phyloP scores from a whole-genome alignment of 2,888 invertebrate species.

The Stramonita haemastoma region DNA sequence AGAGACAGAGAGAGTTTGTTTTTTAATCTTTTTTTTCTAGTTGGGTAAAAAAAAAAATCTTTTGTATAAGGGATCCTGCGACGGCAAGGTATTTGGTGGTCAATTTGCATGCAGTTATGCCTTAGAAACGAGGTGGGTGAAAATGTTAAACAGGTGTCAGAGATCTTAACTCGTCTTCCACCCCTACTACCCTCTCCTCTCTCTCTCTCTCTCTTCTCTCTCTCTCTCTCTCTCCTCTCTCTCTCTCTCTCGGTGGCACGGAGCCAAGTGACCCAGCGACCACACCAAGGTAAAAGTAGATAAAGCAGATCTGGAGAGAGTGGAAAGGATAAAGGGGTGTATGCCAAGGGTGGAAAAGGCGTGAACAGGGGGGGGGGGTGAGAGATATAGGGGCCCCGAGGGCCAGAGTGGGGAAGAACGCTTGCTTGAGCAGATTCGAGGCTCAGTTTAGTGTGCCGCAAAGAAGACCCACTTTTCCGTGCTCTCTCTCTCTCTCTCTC shows the following conservation, averaged over 20 bases:
- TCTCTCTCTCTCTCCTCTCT: too few relatives aligned
- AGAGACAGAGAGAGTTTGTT: too few relatives aligned
- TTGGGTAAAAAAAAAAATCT: too few relatives aligned
- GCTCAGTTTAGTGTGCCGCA: not conserved
- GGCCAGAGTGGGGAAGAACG: not conserved
- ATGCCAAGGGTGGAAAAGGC: not conserved
- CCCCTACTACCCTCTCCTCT: too few relatives aligned
- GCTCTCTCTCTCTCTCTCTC: conserved; percentile 20
- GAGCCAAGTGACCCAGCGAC: conserved; percentile 29
- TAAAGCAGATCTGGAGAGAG: not conserved
- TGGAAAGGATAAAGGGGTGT: not conserved
- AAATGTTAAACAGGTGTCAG: too few relatives aligned
- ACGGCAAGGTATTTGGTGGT: too few relatives aligned
- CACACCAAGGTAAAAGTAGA: not conserved
- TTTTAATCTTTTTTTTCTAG: too few relatives aligned
- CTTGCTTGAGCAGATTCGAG: not conserved
- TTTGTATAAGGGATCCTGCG: too few relatives aligned
- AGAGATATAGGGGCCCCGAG: not conserved
- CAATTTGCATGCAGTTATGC: too few relatives aligned
- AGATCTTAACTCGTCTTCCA: too few relatives aligned
- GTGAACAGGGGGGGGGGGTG: not conserved
- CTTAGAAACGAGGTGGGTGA: too few relatives aligned
- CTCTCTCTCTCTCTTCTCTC: too few relatives aligned
- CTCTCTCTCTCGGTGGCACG: not conserved
- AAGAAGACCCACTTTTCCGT: conserved; percentile 26